Evolutionary conservation across 2,888 invertebrate species (phyloP).

Genomic region (Hydriomena furcata): DNA sequence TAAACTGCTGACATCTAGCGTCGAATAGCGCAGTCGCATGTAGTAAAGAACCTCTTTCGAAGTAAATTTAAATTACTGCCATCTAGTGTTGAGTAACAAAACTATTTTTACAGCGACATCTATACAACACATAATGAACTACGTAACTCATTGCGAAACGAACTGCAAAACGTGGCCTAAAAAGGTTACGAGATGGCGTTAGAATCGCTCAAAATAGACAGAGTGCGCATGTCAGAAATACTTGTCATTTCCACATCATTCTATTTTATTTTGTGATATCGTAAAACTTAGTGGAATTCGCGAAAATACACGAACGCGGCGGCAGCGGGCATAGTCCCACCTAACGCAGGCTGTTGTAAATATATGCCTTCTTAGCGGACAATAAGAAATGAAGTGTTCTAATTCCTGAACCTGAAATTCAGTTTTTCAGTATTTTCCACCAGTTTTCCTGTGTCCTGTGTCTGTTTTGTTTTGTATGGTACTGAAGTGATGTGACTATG

Average conservation of each 20-base stretch:
- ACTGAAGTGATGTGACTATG: slow-evolving; percentile 57
- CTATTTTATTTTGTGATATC: slow-evolving; percentile 76
- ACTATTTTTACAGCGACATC: slow-evolving; percentile 17
- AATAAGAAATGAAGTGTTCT: slow-evolving; percentile 42
- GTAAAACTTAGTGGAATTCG: slow-evolving; percentile 69
- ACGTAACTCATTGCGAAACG: not conserved
- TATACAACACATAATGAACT: not conserved
- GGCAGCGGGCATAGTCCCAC: slow-evolving; percentile 59
- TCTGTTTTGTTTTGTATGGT: slow-evolving; percentile 51
- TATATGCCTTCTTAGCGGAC: slow-evolving; percentile 47
- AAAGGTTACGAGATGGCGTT: slow-evolving; percentile 44
- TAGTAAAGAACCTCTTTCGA: not conserved
- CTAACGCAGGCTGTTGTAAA: slow-evolving; percentile 53
- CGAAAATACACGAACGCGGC: slow-evolving; percentile 61
- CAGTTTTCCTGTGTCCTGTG: slow-evolving; percentile 46
- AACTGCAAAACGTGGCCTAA: not conserved
- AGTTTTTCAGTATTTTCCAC: slow-evolving; percentile 53
- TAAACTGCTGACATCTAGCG: not conserved
- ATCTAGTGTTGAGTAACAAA: slow-evolving; percentile 44
- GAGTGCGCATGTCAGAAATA: slow-evolving; percentile 80
- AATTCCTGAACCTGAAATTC: slow-evolving; percentile 47
- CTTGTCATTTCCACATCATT: slow-evolving; percentile 72
- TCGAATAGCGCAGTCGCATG: not conserved
- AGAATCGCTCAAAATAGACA: slow-evolving; percentile 41
- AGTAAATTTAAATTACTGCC: slow-evolving; percentile 21